Percentiles rank a stretch among this genome's conserved stretches.
Evolutionary conservation across 2,888 invertebrate species (phyloP).

Genomic region (Dasypogon diadema): DNA sequence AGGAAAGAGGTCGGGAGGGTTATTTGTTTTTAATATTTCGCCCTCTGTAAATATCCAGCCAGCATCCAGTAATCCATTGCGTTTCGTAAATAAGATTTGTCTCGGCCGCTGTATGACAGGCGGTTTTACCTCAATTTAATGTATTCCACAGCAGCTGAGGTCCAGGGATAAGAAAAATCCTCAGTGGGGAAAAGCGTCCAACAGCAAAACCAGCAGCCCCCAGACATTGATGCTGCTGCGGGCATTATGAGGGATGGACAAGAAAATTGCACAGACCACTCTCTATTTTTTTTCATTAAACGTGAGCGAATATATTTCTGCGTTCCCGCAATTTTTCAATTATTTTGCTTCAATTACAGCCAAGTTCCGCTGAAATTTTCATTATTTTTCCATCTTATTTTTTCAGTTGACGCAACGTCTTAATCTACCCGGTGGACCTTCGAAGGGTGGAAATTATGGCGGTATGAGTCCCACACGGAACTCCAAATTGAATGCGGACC

Average conservation of each 20-base stretch:
- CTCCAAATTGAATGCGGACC: constrained; percentile 71
- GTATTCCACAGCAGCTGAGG: constrained; percentile 53
- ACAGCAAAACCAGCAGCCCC: too few relatives aligned
- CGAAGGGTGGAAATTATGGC: constrained; percentile 59
- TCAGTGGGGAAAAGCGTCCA: too few relatives aligned
- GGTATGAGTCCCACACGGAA: constrained; percentile 64
- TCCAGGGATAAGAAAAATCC: constrained; percentile 32
- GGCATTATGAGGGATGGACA: background rate
- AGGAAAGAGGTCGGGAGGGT: background rate
- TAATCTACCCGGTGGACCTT: constrained; percentile 58
- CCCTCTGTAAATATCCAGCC: constrained; percentile 18
- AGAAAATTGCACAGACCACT: background rate
- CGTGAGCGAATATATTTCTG: constrained; percentile 2
- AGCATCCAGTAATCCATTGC: background rate
- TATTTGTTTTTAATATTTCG: constrained; percentile 37
- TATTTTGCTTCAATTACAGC: constrained; percentile 20
- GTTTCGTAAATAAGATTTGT: constrained; percentile 34
- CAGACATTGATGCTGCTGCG: too few relatives aligned
- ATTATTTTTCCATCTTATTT: background rate
- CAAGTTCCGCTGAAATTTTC: constrained; percentile 9
- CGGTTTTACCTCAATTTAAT: constrained; percentile 23
- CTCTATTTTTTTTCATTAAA: constrained; percentile 23
- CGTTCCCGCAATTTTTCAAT: constrained; percentile 33
- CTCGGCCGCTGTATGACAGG: constrained; percentile 63
- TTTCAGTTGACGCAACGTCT: constrained; percentile 64